Evolutionary conservation across 2,113 vertebrate species (phyloP).

Genomic region (Sceloporus tristichus): DNA sequence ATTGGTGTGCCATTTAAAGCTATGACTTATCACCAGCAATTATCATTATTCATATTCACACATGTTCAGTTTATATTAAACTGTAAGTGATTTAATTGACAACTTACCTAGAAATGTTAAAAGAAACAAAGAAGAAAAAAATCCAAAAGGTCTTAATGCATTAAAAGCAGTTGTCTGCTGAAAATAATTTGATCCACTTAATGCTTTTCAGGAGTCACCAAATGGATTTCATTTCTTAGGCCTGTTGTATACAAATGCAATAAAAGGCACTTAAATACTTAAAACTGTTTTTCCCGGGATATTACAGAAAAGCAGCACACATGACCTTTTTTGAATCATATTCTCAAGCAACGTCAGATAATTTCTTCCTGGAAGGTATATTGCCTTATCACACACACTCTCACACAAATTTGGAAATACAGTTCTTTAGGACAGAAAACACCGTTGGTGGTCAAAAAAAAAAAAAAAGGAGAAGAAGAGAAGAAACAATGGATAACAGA

Average conservation of each 20-base stretch:
- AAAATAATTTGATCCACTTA: slow-evolving; percentile 16
- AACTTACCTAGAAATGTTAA: slow-evolving; percentile 14
- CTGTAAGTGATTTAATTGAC: slow-evolving; percentile 12
- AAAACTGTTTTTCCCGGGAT: slow-evolving; percentile 20
- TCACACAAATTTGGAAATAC: background rate
- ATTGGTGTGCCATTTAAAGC: slow-evolving; percentile 1
- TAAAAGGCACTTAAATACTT: slow-evolving; percentile 54
- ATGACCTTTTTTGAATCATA: slow-evolving; percentile 31
- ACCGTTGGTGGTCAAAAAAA: too few species aligned
- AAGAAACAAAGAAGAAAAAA: background rate
- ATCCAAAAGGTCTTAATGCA: slow-evolving; percentile 19
- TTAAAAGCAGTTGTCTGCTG: slow-evolving; percentile 11
- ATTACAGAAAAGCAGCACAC: slow-evolving; percentile 48
- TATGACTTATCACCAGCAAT: slow-evolving; percentile 12
- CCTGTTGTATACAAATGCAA: slow-evolving; percentile 57
- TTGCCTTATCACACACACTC: too few species aligned
- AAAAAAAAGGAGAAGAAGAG: too few species aligned
- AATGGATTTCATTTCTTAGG: slow-evolving; percentile 47
- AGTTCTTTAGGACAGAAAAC: background rate
- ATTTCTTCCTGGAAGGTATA: slow-evolving; percentile 42
- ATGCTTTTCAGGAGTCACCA: slow-evolving; percentile 38
- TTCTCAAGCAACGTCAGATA: background rate
- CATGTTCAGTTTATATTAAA: slow-evolving; percentile 5
- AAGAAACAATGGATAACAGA: too few species aligned
- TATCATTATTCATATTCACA: slow-evolving; percentile 38